Conservation (phyloP, 2,888 invertebrate genomes). For the Amphipoea oculea region DNA sequence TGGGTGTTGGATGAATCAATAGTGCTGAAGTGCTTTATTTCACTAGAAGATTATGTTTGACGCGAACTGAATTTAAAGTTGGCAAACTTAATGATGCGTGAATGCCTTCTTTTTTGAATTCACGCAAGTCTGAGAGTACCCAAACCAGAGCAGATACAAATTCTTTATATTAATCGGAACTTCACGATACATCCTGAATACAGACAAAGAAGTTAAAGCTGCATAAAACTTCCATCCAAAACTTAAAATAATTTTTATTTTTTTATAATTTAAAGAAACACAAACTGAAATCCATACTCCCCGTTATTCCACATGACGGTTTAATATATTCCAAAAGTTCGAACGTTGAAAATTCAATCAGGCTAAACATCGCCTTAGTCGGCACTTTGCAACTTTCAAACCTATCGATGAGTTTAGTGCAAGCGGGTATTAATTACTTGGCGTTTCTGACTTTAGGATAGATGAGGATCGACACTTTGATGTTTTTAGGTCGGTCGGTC, state of each 20-base stretch:
- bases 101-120: neutral
- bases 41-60: neutral
- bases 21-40: neutral
- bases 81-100: neutral
- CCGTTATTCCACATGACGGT: constrained; percentile 47
- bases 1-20: neutral
- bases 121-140: neutral
- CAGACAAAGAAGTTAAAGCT: neutral
- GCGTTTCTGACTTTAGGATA: constrained; percentile 9
- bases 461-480: neutral
- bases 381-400: constrained; percentile 50
- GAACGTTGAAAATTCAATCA: constrained; percentile 64
- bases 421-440: constrained; percentile 48
- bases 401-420: constrained; percentile 32
- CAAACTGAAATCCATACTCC: constrained; percentile 20
- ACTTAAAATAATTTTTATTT: too few relatives aligned
- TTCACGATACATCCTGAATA: neutral
- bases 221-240: neutral
- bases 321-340: constrained; percentile 63
- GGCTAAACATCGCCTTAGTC: constrained; percentile 47
- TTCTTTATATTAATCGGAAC: neutral
- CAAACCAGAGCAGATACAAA: too few relatives aligned
- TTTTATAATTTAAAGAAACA: constrained; percentile 9
- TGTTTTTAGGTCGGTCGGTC: constrained; percentile 2
- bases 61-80: too few relatives aligned